Percentiles rank a stretch among this genome's conserved stretches.
phyloP scores from a whole-genome alignment of 2,888 invertebrate species.

The Parascotia fuliginaria region DNA sequence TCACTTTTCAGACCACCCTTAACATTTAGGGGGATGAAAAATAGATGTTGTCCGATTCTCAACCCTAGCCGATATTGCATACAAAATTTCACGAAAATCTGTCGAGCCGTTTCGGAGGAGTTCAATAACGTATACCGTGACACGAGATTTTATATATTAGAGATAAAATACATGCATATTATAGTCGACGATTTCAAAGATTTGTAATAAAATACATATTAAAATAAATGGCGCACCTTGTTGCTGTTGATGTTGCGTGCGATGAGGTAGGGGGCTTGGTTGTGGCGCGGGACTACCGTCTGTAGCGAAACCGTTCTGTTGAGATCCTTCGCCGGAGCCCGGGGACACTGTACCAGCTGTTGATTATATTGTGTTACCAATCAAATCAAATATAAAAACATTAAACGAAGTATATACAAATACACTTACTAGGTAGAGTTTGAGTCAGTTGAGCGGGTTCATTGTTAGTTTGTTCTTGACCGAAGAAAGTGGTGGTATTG shows the following conservation, averaged over 20 bases:
- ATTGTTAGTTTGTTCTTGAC: constrained; percentile 69
- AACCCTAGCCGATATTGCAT: no score
- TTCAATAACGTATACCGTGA: no score
- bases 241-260: constrained; percentile 51
- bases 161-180: no score
- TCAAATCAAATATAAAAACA: no score
- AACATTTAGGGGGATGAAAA: no score
- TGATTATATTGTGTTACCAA: neutral
- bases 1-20: no score
- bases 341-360: constrained; percentile 64
- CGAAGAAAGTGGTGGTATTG: constrained; percentile 73
- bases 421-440: constrained; percentile 66
- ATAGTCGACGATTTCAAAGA: no score
- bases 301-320: constrained; percentile 74
- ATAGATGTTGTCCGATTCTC: no score
- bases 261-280: constrained; percentile 67
- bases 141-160: no score
- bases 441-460: constrained; percentile 74
- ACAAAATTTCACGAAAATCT: no score
- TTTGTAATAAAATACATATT: neutral
- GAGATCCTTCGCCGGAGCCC: constrained; percentile 60
- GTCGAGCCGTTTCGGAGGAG: no score
- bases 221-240: constrained; percentile 27
- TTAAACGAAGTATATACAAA: no score
- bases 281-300: constrained; percentile 73